Percentiles rank a stretch among this genome's conserved stretches.
Conservation (phyloP, 2,797 vertebrate species). For the Hoplostethus atlanticus region DNA sequence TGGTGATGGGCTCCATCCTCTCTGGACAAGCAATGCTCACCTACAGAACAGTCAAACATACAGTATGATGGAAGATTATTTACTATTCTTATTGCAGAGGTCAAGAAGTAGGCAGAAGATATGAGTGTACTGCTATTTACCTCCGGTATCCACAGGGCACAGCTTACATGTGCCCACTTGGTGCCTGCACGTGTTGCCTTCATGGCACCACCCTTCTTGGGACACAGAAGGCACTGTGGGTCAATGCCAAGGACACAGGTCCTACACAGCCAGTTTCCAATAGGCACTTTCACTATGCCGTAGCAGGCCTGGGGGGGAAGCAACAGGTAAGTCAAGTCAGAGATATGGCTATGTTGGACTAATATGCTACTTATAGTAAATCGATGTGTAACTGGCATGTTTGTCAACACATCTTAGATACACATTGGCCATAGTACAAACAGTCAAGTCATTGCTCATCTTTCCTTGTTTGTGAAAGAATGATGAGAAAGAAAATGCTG, state of each 20-base stretch:
- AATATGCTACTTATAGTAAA: not conserved
- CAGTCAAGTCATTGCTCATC: not conserved
- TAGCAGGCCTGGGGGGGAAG: conserved; percentile 91
- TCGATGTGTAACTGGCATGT: not conserved
- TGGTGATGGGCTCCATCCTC: conserved; percentile 99
- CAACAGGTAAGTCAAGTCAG: not conserved
- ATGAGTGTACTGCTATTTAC: conserved; percentile 72
- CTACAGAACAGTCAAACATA: conserved; percentile 67
- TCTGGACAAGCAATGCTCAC: conserved; percentile 99
- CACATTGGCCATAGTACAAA: not conserved
- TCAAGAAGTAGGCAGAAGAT: not conserved
- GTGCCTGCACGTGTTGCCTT: conserved; percentile 95
- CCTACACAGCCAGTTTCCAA: conserved; percentile 98
- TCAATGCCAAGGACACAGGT: conserved; percentile 94
- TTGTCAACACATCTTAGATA: not conserved
- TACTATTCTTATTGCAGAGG: not conserved
- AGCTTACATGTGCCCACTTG: conserved; percentile 99
- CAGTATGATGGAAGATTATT: not conserved
- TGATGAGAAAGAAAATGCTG: no score
- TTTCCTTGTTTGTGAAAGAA: not conserved
- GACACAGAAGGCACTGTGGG: conserved; percentile 96
- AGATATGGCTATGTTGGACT: no score
- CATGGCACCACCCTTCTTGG: conserved; percentile 97
- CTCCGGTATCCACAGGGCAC: conserved; percentile 99
- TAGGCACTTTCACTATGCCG: conserved; percentile 96